Evolutionary conservation across 1,140 invertebrate species (phyloP), one percentile per base, ranked within the genome.

Genomic region (Meloidogyne chitwoodi): DNA sequence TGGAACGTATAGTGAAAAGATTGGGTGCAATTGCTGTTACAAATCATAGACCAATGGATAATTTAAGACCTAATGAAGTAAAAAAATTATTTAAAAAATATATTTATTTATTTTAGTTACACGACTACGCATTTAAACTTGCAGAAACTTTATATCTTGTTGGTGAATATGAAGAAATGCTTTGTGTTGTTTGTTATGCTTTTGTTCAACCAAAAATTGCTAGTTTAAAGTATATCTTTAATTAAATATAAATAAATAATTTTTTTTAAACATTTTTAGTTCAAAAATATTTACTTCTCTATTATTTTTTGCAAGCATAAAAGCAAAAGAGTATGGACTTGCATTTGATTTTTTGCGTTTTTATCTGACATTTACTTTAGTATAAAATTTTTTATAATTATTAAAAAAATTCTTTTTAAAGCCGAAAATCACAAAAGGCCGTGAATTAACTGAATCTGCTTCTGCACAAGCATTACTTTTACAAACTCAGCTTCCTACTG

Each of bases 271-370:
- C n/a, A 4, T n/a, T 4, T 87, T 74, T 56, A 85, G 82, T 48
- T 63, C 61, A 10, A 26, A 66, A 12, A 84, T 76, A 4, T 87
- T 87, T 70, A 70, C 77, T 65, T 76, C 83, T 73, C 70, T 86
- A 19, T 56, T 87, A 8, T 80, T 84, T 31, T 86, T 74, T 67
- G 76, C 77, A 22, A 77, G 84, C 10, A 75, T 86, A 38, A 87
- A 85, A 74, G 85, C 84, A 16, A 27, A 76, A 24, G 64, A 75
- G 65, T 85, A 81, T 75, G 34, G 16, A 10, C 62, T 86, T 2
- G 84, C 85, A 1, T 86, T 86, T 64, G 84, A 86, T 75, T 86
- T 79, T 77, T 62, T 87, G 14, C 63, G 84, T 38, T 84, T 78
- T 19, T 77, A 80, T 48, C 73, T 85, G 61, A 76, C 74, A 31